Evolutionary conservation across 2,797 vertebrate genomes (phyloP).

Genomic region (Delichon dasypus): DNA sequence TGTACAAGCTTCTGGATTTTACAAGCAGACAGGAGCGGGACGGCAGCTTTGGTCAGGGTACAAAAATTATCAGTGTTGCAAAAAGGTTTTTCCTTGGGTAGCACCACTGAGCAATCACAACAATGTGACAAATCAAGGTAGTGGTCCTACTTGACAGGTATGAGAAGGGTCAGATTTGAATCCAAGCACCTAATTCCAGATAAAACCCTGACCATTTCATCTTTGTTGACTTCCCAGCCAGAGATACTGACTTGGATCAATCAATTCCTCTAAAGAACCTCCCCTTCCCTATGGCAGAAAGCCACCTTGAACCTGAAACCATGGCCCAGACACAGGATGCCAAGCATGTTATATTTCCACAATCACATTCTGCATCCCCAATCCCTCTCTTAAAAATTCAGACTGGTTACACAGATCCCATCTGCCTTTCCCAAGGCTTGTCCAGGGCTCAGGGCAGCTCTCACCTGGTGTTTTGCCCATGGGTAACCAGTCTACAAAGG

Average conservation of each 20-base stretch:
- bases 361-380: neutral
- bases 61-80: neutral
- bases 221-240: neutral
- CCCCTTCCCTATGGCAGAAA: neutral
- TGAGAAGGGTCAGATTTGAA: neutral
- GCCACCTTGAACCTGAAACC: neutral
- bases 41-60: neutral
- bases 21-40: neutral
- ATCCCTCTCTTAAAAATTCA: neutral
- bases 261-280: neutral
- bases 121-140: neutral
- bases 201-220: neutral
- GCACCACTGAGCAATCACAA: neutral
- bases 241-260: neutral
- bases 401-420: neutral
- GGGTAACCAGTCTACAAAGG: neutral
- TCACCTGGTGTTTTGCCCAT: neutral
- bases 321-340: neutral
- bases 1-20: neutral
- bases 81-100: neutral
- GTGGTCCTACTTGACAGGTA: neutral
- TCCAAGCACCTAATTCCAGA: neutral
- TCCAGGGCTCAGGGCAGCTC: neutral
- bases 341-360: rapidly evolving
- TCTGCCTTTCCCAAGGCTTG: neutral